These are phyloP conservation scores for Fregetta grallaria DNA, from an alignment of 2,113 vertebrate species.

Conservation along the genomic window DNA sequence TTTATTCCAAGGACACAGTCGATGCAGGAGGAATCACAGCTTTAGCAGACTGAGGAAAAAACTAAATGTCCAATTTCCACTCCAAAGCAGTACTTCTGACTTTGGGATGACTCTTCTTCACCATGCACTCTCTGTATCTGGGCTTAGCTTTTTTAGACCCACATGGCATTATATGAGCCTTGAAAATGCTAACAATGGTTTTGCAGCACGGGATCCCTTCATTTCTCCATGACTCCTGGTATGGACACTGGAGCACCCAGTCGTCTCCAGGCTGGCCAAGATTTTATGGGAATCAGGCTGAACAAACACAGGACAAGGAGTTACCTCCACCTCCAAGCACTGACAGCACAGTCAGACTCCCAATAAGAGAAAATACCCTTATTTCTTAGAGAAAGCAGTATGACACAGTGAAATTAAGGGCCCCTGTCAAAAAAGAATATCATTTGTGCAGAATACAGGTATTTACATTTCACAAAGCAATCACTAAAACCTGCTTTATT, in stretches of 20 bases:
- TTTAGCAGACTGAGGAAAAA: neutral
- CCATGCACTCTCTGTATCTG: neutral
- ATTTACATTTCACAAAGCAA: neutral
- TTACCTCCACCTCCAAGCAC: neutral
- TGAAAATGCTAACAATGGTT: neutral
- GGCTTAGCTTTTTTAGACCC: neutral
- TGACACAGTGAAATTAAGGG: neutral
- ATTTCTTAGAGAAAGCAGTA: neutral
- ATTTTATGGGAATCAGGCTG: neutral
- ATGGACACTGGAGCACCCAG: neutral
- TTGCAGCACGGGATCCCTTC: neutral
- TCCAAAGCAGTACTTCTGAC: neutral
- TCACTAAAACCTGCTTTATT: neutral
- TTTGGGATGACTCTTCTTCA: neutral
- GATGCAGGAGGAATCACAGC: neutral
- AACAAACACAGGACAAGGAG: neutral
- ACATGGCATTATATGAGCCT: accelerated
- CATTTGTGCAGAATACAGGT: neutral
- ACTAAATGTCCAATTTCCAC: accelerated
- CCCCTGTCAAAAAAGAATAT: neutral
- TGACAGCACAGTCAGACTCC: neutral
- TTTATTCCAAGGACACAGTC: accelerated
- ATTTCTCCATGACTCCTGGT: neutral
- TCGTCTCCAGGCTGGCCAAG: neutral
- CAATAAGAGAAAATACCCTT: neutral